Evolutionary conservation across 1,140 invertebrate genomes (phyloP).

Genomic region (Leptoteleia sp.): DNA sequence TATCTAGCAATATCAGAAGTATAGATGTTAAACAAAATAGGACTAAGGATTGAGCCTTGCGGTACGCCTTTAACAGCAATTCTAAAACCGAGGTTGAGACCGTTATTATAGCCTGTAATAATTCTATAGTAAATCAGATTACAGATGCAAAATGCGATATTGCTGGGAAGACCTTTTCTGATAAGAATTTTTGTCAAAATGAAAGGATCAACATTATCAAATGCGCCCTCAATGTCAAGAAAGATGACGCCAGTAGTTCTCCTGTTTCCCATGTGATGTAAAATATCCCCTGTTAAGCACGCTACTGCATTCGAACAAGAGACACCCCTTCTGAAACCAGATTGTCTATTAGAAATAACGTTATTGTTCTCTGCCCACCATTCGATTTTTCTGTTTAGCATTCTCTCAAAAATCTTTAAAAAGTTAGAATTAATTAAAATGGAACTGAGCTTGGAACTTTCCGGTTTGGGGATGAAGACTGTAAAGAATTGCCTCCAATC

Average conservation of each 20-base stretch:
- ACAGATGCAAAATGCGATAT: slow-evolving; percentile 12
- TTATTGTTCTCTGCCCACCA: slow-evolving; percentile 15
- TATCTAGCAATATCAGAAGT: background rate
- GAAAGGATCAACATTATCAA: slow-evolving; percentile 9
- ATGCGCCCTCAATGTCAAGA: slow-evolving; percentile 17
- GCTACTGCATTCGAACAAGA: background rate
- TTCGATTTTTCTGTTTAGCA: background rate
- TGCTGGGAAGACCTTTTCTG: slow-evolving; percentile 2
- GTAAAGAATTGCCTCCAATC: background rate
- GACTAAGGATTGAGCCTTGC: slow-evolving; percentile 32
- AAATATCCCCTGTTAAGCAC: background rate
- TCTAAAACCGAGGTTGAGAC: background rate
- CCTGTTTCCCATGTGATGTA: background rate
- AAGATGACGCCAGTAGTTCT: background rate
- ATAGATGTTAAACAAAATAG: slow-evolving; percentile 29
- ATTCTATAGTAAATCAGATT: slow-evolving; percentile 9
- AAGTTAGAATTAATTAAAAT: slow-evolving; percentile 15
- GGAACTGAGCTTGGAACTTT: background rate
- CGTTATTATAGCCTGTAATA: background rate
- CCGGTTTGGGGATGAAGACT: slow-evolving; percentile 13
- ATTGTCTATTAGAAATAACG: background rate
- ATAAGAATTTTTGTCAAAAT: slow-evolving; percentile 4
- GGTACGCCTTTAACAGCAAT: background rate
- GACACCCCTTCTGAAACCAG: slow-evolving; percentile 17
- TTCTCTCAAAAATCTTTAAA: slow-evolving; percentile 19